A percentile compares a stretch with the other conserved stretches of the same genome.
Conservation (phyloP, 2,113 vertebrate genomes). For the Oncorhynchus mykiss region DNA sequence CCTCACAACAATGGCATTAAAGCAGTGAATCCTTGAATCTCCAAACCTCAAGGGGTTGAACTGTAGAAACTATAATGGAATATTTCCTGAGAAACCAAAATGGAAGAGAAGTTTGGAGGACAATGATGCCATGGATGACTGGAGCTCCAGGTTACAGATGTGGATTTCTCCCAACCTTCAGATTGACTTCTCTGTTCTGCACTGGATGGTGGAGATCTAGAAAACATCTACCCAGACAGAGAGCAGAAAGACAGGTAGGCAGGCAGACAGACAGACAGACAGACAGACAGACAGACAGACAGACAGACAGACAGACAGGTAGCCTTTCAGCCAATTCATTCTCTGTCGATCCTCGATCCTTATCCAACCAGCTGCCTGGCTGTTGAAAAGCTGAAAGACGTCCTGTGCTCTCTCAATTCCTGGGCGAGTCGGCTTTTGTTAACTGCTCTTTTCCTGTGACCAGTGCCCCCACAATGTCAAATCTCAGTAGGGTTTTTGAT, state of each 20-base stretch:
- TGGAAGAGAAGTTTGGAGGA: slow-evolving; percentile 18
- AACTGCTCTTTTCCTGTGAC: slow-evolving; percentile 24
- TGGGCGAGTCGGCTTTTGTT: slow-evolving; percentile 20
- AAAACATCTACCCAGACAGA: slow-evolving; percentile 16
- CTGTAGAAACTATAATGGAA: slow-evolving; percentile 15
- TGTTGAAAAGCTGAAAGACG: slow-evolving; percentile 38
- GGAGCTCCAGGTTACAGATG: not conserved
- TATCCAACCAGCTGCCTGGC: slow-evolving; percentile 25
- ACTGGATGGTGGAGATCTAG: too few relatives aligned
- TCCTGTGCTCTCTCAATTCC: slow-evolving; percentile 35
- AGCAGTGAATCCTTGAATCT: not conserved
- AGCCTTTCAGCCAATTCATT: slow-evolving; percentile 30
- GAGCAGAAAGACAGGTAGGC: slow-evolving; percentile 5
- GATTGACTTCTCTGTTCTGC: too few relatives aligned
- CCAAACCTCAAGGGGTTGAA: slow-evolving; percentile 37
- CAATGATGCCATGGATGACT: slow-evolving; percentile 15
- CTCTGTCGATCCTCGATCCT: slow-evolving; percentile 30
- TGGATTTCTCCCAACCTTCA: too few relatives aligned
- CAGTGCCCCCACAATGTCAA: slow-evolving; percentile 19
- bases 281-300: not conserved
- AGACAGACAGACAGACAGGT: not conserved
- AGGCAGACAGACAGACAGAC: not conserved
- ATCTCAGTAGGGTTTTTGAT: slow-evolving; percentile 15
- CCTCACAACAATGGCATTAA: slow-evolving; percentile 3
- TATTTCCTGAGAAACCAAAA: slow-evolving; percentile 64